phyloP scores from a whole-genome alignment of 2,113 vertebrate genomes.

The Corynorhinus townsendii region DNA sequence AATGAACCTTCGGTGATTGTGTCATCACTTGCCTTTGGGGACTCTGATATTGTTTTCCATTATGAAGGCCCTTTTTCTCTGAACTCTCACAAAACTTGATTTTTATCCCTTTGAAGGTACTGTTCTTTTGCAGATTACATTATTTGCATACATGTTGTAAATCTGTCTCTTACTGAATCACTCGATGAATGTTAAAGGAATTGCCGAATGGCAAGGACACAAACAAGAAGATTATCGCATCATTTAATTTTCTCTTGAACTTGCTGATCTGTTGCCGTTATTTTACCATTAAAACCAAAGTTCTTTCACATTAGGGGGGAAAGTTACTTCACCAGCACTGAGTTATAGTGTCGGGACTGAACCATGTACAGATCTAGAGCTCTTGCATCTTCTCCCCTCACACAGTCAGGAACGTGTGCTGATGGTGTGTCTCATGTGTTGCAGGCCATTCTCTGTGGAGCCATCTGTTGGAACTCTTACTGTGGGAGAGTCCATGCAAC shows the following conservation, averaged over 20 bases:
- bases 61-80: neutral
- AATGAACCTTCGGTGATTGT: neutral
- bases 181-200: neutral
- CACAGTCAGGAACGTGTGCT: neutral
- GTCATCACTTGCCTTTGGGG: neutral
- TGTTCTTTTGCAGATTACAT: neutral
- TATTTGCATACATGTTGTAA: neutral
- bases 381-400: neutral
- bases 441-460: constrained; percentile 88
- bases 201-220: neutral
- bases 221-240: neutral
- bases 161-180: neutral
- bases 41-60: neutral
- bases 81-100: neutral
- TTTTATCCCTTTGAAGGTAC: neutral
- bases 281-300: neutral
- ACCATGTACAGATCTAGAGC: neutral
- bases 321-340: neutral
- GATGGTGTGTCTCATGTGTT: neutral
- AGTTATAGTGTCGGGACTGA: neutral
- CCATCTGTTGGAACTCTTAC: constrained; percentile 80
- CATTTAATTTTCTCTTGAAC: neutral
- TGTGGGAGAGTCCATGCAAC: constrained; percentile 81
- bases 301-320: neutral
- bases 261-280: neutral